These are phyloP conservation scores for Bubalus kerabau DNA, from an alignment of 2,113 vertebrate species.

Conservation along the genomic window DNA sequence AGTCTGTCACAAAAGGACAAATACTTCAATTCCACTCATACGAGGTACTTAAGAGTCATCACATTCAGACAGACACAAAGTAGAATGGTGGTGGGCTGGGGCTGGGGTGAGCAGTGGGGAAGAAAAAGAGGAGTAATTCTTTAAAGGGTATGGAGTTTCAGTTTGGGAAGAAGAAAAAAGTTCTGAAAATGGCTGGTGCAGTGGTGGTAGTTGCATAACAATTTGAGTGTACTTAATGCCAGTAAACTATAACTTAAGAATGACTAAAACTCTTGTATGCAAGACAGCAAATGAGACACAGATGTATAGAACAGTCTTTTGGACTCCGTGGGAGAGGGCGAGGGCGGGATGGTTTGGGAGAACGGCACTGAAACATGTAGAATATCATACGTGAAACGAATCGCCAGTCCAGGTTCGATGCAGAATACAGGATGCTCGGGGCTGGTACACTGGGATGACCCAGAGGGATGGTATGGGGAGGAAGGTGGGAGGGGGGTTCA, in stretches of 20 bases:
- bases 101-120: not conserved
- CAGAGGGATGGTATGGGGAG: no score
- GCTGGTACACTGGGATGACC: no score
- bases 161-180: not conserved
- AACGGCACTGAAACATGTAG: not conserved
- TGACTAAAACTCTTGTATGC: not conserved
- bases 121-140: not conserved
- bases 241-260: not conserved
- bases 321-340: not conserved
- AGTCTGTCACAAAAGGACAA: not conserved
- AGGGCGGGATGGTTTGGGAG: not conserved
- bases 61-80: not conserved
- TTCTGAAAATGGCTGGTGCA: not conserved
- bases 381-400: not conserved
- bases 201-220: not conserved
- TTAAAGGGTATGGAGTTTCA: not conserved
- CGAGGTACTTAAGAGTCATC: not conserved
- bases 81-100: not conserved
- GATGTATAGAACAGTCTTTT: not conserved
- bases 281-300: not conserved
- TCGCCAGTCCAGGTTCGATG: not conserved
- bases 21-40: not conserved
- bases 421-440: no score
- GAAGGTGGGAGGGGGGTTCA: not conserved
- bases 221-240: not conserved